Evolutionary conservation across 1,140 invertebrate species (phyloP).

Genomic region (Anoplolepis gracilipes): DNA sequence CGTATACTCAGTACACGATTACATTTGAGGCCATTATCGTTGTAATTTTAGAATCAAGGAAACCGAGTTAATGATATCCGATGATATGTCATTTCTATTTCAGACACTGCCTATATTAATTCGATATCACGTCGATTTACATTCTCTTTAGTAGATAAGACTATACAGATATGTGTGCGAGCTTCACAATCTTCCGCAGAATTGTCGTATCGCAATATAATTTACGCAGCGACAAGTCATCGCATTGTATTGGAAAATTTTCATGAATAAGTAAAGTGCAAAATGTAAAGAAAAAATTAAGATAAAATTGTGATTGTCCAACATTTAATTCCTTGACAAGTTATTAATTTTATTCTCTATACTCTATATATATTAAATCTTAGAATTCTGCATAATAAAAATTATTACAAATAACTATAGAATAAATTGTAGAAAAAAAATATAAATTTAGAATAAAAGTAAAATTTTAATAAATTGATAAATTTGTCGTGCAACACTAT

Average conservation of each 20-base stretch:
- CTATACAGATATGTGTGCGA: not conserved
- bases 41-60: conserved; percentile 57
- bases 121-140: conserved; percentile 37
- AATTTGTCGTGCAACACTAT: not conserved
- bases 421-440: not conserved
- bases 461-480: not conserved
- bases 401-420: not conserved
- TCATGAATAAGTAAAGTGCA: not conserved
- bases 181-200: not conserved
- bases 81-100: conserved; percentile 45
- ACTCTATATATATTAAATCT: not conserved
- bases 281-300: not conserved
- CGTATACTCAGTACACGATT: not conserved
- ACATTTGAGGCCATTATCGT: not conserved
- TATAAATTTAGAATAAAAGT: not conserved
- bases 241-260: not conserved
- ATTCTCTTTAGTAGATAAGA: conserved; percentile 43
- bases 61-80: conserved; percentile 45
- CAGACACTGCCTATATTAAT: conserved; percentile 43
- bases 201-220: conserved; percentile 2
- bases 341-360: not conserved
- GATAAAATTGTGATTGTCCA: not conserved
- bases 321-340: not conserved
- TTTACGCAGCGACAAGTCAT: not conserved
- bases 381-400: not conserved